phyloP scores from a whole-genome alignment of 2,113 vertebrate species.

The Phaethornis superciliosus region DNA sequence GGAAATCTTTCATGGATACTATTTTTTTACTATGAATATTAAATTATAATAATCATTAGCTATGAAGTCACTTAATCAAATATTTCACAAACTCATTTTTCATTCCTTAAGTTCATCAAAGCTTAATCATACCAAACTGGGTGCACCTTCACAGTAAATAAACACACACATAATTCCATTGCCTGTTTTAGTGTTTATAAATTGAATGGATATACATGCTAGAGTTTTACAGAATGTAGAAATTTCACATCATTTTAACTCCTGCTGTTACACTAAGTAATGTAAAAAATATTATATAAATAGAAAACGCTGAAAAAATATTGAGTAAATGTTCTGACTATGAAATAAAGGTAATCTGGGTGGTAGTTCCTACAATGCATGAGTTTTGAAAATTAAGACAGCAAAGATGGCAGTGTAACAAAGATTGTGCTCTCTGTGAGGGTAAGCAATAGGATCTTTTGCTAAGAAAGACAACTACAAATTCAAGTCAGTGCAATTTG shows the following conservation, averaged over 20 bases:
- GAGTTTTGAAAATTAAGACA: background rate
- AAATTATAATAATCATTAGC: background rate
- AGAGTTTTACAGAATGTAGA: background rate
- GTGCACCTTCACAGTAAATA: background rate
- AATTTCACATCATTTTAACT: background rate
- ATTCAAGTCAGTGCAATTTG: background rate
- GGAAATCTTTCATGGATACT: background rate
- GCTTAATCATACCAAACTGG: background rate
- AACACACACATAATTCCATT: background rate
- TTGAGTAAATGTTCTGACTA: background rate
- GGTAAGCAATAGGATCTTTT: conserved; percentile 18
- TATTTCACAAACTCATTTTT: conserved; percentile 14
- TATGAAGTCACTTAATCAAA: background rate
- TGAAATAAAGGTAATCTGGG: background rate
- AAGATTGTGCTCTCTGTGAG: background rate
- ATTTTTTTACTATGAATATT: background rate
- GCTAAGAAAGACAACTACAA: conserved; percentile 25
- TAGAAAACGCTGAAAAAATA: background rate
- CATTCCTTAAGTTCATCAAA: background rate
- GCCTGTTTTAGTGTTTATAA: background rate
- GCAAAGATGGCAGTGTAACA: accelerated
- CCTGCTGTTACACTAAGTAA: background rate
- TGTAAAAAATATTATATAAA: background rate
- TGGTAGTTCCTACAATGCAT: background rate
- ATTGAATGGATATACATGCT: background rate